Evolutionary conservation across 1,140 invertebrate genomes (phyloP).

Genomic region (Myzus persicae): DNA sequence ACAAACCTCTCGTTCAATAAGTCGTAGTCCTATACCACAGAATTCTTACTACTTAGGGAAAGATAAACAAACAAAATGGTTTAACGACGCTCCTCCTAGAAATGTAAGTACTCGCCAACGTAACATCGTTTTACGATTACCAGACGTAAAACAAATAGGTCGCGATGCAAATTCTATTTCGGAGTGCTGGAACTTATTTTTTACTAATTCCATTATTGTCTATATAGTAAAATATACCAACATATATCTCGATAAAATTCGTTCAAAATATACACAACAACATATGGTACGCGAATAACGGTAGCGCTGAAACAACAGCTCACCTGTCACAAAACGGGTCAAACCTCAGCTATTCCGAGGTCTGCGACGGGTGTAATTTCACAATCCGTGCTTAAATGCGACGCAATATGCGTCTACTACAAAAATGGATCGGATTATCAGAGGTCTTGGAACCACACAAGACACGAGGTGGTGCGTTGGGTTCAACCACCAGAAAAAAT

Average conservation of each 20-base stretch:
- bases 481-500: too few species aligned
- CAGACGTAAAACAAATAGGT: slow-evolving; percentile 42
- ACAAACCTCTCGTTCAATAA: slow-evolving; percentile 36
- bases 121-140: slow-evolving; percentile 57
- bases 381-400: too few species aligned
- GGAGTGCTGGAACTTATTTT: background rate
- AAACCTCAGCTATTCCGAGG: too few species aligned
- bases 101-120: slow-evolving; percentile 18
- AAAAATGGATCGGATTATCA: too few species aligned
- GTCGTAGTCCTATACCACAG: slow-evolving; percentile 37
- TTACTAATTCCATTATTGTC: background rate
- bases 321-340: too few species aligned
- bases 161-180: slow-evolving; percentile 13
- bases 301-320: too few species aligned
- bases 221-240: background rate
- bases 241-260: slow-evolving; percentile 2
- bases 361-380: too few species aligned
- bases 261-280: slow-evolving; percentile 18
- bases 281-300: background rate
- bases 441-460: too few species aligned
- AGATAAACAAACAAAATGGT: slow-evolving; percentile 46
- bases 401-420: too few species aligned
- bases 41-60: slow-evolving; percentile 58
- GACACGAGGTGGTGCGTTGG: too few species aligned
- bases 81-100: background rate